These are phyloP conservation scores for Sebastes oblongus DNA, from an alignment of 2,797 vertebrate species.

Conservation along the genomic window DNA sequence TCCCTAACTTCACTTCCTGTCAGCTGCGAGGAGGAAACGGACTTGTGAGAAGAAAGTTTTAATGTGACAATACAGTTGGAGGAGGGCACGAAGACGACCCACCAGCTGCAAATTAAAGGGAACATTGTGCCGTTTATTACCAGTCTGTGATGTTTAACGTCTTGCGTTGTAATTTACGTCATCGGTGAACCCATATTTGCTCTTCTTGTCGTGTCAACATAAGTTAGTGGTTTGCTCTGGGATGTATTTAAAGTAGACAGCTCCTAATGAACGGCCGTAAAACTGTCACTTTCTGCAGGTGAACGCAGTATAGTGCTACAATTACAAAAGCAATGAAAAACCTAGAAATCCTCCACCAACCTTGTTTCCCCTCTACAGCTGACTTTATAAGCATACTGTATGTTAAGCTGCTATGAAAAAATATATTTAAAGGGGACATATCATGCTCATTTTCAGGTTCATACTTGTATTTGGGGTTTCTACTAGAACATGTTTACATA, in stretches of 20 bases:
- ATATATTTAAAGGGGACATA: too few relatives aligned
- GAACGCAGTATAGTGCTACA: not conserved
- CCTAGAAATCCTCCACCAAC: not conserved
- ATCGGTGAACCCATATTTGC: not conserved
- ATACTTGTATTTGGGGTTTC: too few relatives aligned
- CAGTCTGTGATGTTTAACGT: constrained; percentile 7
- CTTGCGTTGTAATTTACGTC: constrained; percentile 17
- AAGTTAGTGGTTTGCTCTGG: not conserved
- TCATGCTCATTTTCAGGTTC: too few relatives aligned
- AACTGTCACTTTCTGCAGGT: constrained; percentile 5
- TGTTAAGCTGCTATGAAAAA: not conserved
- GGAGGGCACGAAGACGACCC: not conserved
- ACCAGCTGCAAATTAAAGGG: constrained; percentile 6
- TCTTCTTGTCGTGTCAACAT: constrained; percentile 3
- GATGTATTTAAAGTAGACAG: not conserved
- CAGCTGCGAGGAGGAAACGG: constrained; percentile 1
- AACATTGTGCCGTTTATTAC: not conserved
- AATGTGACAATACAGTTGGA: constrained; percentile 12
- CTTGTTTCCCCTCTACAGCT: not conserved
- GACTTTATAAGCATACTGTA: not conserved
- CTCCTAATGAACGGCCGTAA: constrained; percentile 3
- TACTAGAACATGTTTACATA: too few relatives aligned
- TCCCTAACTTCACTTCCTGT: constrained; percentile 35
- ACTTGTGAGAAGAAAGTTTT: constrained; percentile 5
- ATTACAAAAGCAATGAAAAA: constrained; percentile 5